Percentiles rank a stretch among this genome's conserved stretches.
Evolutionary conservation across 37 sponge, comb jelly and placozoan genomes (phyloP).

Genomic region (Agelas oroides): DNA sequence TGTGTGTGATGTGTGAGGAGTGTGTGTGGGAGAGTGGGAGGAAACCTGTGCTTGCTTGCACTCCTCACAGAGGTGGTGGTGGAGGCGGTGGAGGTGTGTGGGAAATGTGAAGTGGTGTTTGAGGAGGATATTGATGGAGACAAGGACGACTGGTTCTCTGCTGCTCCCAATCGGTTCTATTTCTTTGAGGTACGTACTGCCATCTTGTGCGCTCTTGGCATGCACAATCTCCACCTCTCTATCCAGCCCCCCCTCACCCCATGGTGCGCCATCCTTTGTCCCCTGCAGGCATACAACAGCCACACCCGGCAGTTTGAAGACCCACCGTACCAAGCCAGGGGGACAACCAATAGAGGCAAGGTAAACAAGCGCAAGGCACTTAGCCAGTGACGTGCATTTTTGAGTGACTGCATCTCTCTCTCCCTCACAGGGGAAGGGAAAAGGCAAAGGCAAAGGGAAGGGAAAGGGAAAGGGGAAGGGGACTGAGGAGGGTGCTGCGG

Average conservation of each 20-base stretch:
- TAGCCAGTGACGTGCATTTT: too few species aligned
- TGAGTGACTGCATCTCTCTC: too few species aligned
- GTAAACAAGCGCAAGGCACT: too few species aligned
- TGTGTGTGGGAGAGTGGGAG: too few species aligned
- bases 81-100: conserved; percentile 65
- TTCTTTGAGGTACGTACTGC: conserved; percentile 55
- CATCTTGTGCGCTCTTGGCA: background rate
- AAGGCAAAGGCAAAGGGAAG: conserved; percentile 75
- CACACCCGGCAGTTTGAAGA: conserved; percentile 51
- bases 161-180: conserved; percentile 68
- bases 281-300: conserved; percentile 50
- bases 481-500: background rate
- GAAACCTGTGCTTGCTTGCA: too few species aligned
- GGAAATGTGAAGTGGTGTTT: conserved; percentile 75
- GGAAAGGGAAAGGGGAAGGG: background rate
- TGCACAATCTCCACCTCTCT: background rate
- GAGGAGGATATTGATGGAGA: conserved; percentile 62
- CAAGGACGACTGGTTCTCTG: conserved; percentile 59
- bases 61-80: conserved; percentile 49
- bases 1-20: too few species aligned
- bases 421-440: conserved; percentile 24
- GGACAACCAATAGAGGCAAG: conserved; percentile 42
- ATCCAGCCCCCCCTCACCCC: background rate
- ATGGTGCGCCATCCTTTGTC: background rate
- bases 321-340: conserved; percentile 50